Evolutionary conservation across 2,888 invertebrate genomes (phyloP).

Genomic region (Cephus nigrinus): DNA sequence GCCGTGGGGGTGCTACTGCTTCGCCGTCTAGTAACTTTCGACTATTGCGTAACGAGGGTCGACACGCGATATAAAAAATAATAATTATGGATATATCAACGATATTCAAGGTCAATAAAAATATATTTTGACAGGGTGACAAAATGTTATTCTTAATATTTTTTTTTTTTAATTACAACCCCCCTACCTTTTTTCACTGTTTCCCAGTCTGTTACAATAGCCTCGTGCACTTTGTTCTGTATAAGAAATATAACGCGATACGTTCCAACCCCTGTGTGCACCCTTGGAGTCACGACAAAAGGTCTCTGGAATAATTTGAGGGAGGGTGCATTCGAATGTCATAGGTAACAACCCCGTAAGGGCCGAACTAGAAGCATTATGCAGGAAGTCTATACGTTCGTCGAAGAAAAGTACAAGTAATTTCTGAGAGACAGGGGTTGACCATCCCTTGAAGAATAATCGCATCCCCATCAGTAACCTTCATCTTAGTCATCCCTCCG

Average conservation of each 20-base stretch:
- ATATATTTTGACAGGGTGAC: neutral
- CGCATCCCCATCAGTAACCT: neutral
- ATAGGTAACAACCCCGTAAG: neutral
- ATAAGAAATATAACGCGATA: neutral
- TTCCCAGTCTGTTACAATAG: neutral
- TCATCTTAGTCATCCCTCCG: neutral
- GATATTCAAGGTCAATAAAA: neutral
- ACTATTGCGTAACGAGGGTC: neutral
- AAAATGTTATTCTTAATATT: neutral
- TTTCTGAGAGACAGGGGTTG: neutral
- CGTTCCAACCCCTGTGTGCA: neutral
- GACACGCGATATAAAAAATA: neutral
- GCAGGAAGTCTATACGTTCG: neutral
- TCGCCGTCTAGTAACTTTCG: neutral
- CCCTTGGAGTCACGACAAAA: constrained; percentile 1
- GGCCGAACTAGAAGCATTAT: neutral
- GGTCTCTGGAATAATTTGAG: neutral
- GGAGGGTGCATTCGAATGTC: constrained; percentile 5
- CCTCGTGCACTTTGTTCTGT: neutral
- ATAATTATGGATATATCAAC: neutral
- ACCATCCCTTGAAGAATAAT: neutral
- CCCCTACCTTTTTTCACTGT: neutral
- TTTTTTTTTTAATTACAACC: neutral
- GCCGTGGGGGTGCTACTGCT: neutral
- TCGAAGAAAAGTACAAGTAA: neutral